Conservation (phyloP, 2,888 invertebrate species). For the Poecilobothrus nobilitatus region DNA sequence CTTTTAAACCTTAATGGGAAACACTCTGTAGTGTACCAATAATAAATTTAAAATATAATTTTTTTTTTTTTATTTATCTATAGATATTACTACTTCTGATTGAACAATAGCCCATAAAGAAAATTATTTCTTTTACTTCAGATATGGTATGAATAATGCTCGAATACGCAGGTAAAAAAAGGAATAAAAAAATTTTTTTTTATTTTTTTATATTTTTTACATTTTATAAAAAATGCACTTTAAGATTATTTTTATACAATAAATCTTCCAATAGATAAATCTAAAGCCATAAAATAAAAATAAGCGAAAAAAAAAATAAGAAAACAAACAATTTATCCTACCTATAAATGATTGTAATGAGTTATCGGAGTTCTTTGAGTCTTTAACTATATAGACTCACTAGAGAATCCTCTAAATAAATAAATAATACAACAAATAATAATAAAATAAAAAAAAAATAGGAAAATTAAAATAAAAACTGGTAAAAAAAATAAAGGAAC, state of each 20-base stretch:
- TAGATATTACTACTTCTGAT: background rate
- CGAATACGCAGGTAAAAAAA: background rate
- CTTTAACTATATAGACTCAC: no score
- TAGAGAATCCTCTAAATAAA: no score
- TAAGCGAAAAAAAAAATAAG: no score
- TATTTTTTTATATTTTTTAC: background rate
- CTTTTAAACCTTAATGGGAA: background rate
- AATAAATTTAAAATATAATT: background rate
- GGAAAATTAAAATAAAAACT: no score
- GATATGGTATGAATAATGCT: background rate
- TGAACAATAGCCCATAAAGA: constrained; percentile 3
- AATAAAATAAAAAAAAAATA: no score
- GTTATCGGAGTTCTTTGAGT: background rate
- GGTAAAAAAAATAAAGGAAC: no score
- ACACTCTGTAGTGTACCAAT: background rate
- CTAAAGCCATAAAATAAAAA: background rate
- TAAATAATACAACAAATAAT: no score
- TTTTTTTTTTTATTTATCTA: background rate
- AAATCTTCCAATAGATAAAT: constrained; percentile 3
- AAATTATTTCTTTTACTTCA: background rate
- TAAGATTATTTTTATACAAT: background rate
- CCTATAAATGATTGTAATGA: background rate
- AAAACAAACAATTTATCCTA: no score
- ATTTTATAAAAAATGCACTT: no score
- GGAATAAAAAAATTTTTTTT: background rate